Percentiles rank a stretch among this genome's conserved stretches.
These are phyloP conservation scores for Dynastes hyllus DNA, from an alignment of 2,888 invertebrate genomes.

Conservation along the genomic window DNA sequence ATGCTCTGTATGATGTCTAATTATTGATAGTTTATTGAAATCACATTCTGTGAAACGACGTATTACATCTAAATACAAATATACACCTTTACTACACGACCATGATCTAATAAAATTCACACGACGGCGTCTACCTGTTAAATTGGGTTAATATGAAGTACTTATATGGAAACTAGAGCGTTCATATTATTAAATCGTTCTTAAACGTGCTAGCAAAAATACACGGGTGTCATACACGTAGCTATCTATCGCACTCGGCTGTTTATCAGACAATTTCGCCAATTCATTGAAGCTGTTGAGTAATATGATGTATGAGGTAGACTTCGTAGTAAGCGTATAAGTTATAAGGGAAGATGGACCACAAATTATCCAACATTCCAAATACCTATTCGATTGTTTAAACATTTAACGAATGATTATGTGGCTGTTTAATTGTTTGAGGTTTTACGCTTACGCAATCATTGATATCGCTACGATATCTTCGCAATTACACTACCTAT, in stretches of 20 bases:
- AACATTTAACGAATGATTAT: no score
- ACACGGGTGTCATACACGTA: background rate
- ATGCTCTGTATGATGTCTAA: constrained; percentile 13
- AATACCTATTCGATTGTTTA: no score
- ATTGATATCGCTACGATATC: background rate
- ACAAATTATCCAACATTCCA: no score
- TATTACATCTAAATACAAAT: constrained; percentile 12
- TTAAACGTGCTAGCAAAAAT: constrained; percentile 3
- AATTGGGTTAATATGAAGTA: constrained; percentile 53
- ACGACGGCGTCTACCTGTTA: constrained; percentile 15
- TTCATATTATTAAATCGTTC: constrained; percentile 53
- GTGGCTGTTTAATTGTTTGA: no score
- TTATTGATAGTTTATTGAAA: constrained; percentile 19
- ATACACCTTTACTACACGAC: constrained; percentile 16
- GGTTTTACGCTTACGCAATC: background rate
- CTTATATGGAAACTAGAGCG: constrained; percentile 58
- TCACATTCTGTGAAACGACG: background rate
- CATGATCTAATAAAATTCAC: constrained; percentile 33
- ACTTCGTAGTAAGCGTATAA: no score
- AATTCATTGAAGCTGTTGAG: background rate
- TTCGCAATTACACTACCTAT: background rate
- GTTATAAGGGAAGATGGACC: background rate
- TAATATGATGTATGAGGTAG: background rate
- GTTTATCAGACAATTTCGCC: background rate
- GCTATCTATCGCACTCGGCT: background rate